A percentile compares a stretch with the other conserved stretches of the same genome.
Conservation (phyloP, 53 echinoderm and acorn worm genomes). For the Antedon mediterranea region DNA sequence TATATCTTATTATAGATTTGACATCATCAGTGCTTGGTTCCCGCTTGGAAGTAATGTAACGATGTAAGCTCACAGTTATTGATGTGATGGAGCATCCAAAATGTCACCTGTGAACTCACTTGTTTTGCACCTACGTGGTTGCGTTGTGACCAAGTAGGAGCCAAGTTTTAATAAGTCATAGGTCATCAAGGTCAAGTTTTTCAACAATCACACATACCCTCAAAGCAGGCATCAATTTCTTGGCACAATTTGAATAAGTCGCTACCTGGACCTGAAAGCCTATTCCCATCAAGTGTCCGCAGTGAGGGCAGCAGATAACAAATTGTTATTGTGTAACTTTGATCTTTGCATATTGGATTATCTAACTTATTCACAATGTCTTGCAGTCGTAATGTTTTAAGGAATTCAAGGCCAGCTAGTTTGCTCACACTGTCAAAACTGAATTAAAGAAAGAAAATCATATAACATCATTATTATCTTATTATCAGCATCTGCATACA, state of each 20-base stretch:
- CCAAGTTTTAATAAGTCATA: too few species aligned
- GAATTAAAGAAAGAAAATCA: neutral
- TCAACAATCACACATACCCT: neutral
- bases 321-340: constrained; percentile 35
- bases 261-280: constrained; percentile 63
- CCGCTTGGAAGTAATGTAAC: too few species aligned
- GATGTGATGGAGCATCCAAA: too few species aligned
- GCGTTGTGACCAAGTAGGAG: too few species aligned
- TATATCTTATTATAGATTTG: too few species aligned
- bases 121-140: too few species aligned
- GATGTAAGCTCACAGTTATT: too few species aligned
- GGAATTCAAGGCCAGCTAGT: constrained; percentile 35
- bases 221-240: constrained; percentile 3
- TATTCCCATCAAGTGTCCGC: constrained; percentile 69
- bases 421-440: constrained; percentile 46
- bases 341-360: constrained; percentile 66
- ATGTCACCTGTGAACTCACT: too few species aligned
- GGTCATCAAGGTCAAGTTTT: neutral
- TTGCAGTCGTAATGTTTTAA: constrained; percentile 45
- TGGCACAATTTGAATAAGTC: constrained; percentile 47
- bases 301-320: constrained; percentile 43
- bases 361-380: constrained; percentile 34
- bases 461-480: too few species aligned
- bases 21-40: too few species aligned
- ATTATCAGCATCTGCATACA: too few species aligned